Percentiles rank a stretch among this genome's conserved stretches.
Evolutionary conservation across 1,140 invertebrate species (phyloP).

Genomic region (Zelostemma sp.): DNA sequence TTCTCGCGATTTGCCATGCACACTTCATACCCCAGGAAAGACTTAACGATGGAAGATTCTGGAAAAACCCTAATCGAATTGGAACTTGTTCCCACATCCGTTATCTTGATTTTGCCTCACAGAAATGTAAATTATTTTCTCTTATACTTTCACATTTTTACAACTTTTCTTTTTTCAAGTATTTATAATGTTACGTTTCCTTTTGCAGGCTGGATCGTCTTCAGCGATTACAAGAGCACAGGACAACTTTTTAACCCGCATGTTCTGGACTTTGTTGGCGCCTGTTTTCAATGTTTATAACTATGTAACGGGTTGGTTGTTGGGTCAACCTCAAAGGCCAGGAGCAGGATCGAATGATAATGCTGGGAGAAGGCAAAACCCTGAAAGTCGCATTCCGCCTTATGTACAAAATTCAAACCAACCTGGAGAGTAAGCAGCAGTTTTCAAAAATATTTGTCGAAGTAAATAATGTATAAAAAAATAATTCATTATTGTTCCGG

Average conservation of each 20-base stretch:
- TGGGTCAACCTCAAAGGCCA: conserved; percentile 21
- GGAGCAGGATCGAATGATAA: conserved; percentile 14
- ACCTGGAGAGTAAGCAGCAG: conserved; percentile 41
- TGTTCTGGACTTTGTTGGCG: conserved; percentile 57
- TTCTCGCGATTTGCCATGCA: conserved; percentile 78
- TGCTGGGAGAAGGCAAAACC: conserved; percentile 1
- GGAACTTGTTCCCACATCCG: conserved; percentile 83
- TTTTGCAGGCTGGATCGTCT: conserved; percentile 49
- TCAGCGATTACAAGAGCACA: conserved; percentile 44
- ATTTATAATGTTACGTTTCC: neutral
- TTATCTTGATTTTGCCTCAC: conserved; percentile 81
- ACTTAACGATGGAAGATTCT: conserved; percentile 77
- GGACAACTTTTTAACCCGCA: conserved; percentile 54
- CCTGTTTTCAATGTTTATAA: conserved; percentile 56
- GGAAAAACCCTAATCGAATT: conserved; percentile 76
- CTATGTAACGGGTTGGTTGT: conserved; percentile 56
- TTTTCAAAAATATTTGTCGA: too few species aligned
- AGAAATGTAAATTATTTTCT: conserved; percentile 57
- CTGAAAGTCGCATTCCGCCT: conserved; percentile 13
- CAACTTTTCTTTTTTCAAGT: neutral
- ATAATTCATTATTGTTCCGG: neutral
- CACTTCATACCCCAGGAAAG: conserved; percentile 83
- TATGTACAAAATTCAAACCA: conserved; percentile 32
- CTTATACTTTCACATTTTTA: too few species aligned
- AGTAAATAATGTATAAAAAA: too few species aligned